phyloP scores from a whole-genome alignment of 1,140 invertebrate genomes.

The Drosophila seguyi region DNA sequence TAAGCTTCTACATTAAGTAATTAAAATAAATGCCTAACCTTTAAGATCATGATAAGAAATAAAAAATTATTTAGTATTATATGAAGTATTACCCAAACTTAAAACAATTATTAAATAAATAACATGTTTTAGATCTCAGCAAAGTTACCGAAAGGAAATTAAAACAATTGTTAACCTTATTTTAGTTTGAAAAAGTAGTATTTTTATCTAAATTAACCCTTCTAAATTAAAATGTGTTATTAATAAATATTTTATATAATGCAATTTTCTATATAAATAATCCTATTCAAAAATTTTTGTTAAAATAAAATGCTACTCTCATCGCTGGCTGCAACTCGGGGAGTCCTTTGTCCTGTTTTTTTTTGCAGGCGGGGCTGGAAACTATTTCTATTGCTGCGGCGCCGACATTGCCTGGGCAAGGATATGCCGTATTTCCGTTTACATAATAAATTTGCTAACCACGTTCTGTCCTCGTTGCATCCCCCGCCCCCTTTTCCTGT shows the following conservation, averaged over 20 bases:
- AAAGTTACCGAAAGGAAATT: too few species aligned
- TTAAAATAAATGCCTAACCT: neutral
- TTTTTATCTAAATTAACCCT: neutral
- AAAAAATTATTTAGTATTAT: neutral
- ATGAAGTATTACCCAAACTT: neutral
- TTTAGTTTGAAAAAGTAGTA: neutral
- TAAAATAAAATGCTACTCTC: neutral
- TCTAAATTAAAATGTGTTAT: neutral
- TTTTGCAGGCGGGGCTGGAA: constrained; percentile 62
- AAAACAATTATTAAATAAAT: neutral
- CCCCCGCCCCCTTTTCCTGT: neutral
- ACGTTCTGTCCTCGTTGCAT: constrained; percentile 78
- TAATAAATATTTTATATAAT: neutral
- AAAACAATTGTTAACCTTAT: neutral
- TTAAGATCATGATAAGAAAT: neutral
- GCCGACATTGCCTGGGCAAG: constrained; percentile 69
- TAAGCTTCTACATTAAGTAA: neutral
- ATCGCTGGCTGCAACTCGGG: constrained; percentile 34
- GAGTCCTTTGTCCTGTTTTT: constrained; percentile 43
- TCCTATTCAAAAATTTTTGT: neutral
- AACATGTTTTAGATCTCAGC: neutral
- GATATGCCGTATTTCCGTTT: constrained; percentile 85
- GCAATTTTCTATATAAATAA: neutral
- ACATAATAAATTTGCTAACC: constrained; percentile 85
- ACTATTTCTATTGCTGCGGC: constrained; percentile 83